Evolutionary conservation across 2,113 vertebrate genomes (phyloP), one percentile per base, ranked within the genome.

Genomic region (Chelonoidis abingdonii): DNA sequence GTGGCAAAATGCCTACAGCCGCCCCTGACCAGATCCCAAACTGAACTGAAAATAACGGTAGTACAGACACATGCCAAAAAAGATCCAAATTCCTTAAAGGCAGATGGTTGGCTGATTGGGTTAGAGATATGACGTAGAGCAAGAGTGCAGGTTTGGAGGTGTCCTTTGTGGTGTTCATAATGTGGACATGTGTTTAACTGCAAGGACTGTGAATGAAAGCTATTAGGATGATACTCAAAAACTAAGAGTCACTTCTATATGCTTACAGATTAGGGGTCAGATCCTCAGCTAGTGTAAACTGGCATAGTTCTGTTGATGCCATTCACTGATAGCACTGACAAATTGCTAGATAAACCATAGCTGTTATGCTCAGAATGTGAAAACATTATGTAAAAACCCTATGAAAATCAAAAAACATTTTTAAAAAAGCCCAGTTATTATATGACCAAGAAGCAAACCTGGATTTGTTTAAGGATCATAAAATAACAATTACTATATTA

Each of bases 1-100:
- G 47, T 2, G 2, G 47, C 47, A 49, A 49, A 49, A 49, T 49
- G 47, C 47, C 47, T 49, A 49, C 9, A 49, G 47, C 47, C 47
- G 10, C 47, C 47, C 47, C 47, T 49, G 47, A 86, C 38, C 88
- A 94, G 80, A 92, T 83, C 80, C 62, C 35, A 83, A 80, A 75
- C 14, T 3, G 82, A 91, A 52, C 89, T 76, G 86, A 65, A 81
- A 92, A 49, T 44, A 62, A 69, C n/a, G 80, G 84, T 84, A 94
- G 79, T 62, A 75, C 53, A 78, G 78, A 86, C 4, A 50, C 56
- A 2, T 10, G 50, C 5, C 90, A 44, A 49, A 35, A 69, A n/a
- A 17, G 16, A n/a, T n/a, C n/a, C 65, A 38, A 38, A 72, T 21
- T 6, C 11, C 75, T n/a, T 53, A 49, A n/a, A 12, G 75, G 87